phyloP scores from a whole-genome alignment of 2,888 invertebrate genomes.

The Ischnura elegans region DNA sequence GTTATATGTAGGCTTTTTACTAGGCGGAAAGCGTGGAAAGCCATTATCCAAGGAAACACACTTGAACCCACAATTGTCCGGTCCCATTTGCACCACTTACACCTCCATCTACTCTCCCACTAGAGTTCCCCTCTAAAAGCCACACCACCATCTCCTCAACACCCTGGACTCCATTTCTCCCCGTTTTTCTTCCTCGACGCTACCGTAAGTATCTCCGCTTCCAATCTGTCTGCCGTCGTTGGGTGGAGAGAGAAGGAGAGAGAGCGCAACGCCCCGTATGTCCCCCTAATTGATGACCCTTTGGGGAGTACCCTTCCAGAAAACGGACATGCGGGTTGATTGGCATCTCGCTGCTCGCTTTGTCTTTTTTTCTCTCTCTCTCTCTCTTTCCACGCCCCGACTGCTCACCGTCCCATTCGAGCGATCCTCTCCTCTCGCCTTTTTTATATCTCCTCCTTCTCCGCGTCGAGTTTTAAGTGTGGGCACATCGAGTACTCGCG shows the following conservation, averaged over 20 bases:
- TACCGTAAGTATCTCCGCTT: slow-evolving; percentile 25
- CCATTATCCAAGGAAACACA: too few relatives aligned
- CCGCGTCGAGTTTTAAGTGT: neutral
- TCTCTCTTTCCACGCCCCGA: neutral
- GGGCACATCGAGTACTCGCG: neutral
- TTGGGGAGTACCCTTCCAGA: slow-evolving; percentile 13
- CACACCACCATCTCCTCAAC: neutral
- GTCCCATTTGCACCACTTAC: neutral
- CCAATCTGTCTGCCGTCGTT: neutral
- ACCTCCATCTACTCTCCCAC: neutral
- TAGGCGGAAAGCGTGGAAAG: too few relatives aligned
- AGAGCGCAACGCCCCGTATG: slow-evolving; percentile 7
- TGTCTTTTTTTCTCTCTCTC: neutral
- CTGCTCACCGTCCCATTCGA: neutral
- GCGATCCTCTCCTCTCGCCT: neutral
- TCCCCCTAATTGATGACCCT: slow-evolving; percentile 42
- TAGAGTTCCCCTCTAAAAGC: neutral
- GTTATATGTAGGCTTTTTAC: too few relatives aligned
- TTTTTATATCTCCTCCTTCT: neutral
- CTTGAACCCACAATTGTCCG: too few relatives aligned
- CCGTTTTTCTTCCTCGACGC: neutral
- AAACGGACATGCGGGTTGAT: slow-evolving; percentile 43
- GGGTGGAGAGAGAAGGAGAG: neutral
- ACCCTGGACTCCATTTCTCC: neutral
- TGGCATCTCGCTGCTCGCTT: neutral